Evolutionary conservation across 2,113 vertebrate species (phyloP), one percentile per base, ranked within the genome.

Genomic region (Coptodon bakossiorum): DNA sequence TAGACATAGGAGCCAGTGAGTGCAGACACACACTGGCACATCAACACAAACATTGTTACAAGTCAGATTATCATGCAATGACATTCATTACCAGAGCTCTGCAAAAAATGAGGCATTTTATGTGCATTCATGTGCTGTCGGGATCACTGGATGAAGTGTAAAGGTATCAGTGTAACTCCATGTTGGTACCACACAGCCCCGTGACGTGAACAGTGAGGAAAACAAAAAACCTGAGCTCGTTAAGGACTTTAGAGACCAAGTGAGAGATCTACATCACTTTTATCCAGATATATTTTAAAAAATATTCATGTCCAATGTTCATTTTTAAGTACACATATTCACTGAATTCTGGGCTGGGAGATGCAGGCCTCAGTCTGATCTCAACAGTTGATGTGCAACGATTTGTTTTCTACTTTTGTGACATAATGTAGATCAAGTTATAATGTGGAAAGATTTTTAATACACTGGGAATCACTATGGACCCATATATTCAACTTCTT

Each of bases 41-140:
- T 7, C 8, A 71, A 76, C 83, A 85, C 48, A 86, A 50, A 79
- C 40, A 73, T 27, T 8, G 40, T 45, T 45, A 73, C 38, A 59
- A 24, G 40, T 59, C 59, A 90, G 63, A 48, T 79, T 59, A 19
- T 61, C 92, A 89, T 93, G 92, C 91, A 87, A 57, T 68, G 57
- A 90, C 84, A 82, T 88, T 76, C 59, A 86, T 34, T 14, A 22
- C 6, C 5, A 85, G 48, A 81, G 14, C 38, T 86, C 56, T 45
- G 45, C 43, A 22, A 31, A 89, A 54, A 91, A 86, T 7, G 2
- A 90, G 79, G 86, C 84, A 81, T 89, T 90, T 86, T 22, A 53
- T 89, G 88, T 82, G 93, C 93, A 92, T 90, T 90, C 90, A 22
- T 88, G 66, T 88, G 93, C 90, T 92, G 90, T 92, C 89, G 66